Evolutionary conservation across 2,888 invertebrate species (phyloP).

Genomic region (Ectropis crepuscularia): DNA sequence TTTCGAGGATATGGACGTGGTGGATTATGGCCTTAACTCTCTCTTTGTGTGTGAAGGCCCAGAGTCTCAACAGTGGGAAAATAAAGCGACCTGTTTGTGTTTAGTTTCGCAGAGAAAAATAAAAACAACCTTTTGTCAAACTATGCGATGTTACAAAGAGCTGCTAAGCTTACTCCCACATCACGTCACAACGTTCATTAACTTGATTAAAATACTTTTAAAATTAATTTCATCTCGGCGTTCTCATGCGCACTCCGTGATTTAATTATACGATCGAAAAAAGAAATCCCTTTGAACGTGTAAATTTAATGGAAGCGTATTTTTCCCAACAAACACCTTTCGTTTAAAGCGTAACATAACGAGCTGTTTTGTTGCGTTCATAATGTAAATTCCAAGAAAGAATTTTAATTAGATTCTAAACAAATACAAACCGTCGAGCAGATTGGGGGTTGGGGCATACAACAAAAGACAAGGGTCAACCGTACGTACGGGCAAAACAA

Average conservation of each 20-base stretch:
- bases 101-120: not conserved
- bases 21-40: no score
- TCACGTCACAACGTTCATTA: not conserved
- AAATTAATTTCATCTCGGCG: slow-evolving; percentile 3
- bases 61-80: no score
- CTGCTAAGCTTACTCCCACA: not conserved
- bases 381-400: slow-evolving; percentile 59
- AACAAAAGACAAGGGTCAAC: slow-evolving; percentile 69
- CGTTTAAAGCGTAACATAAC: slow-evolving; percentile 44
- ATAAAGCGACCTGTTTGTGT: not conserved
- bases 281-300: slow-evolving; percentile 19
- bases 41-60: no score
- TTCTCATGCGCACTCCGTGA: not conserved
- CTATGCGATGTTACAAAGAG: not conserved
- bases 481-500: slow-evolving; percentile 43
- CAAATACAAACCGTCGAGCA: slow-evolving; percentile 60
- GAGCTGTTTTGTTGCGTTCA: slow-evolving; percentile 50
- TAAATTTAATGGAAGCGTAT: slow-evolving; percentile 42
- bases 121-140: not conserved
- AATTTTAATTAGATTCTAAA: slow-evolving; percentile 67
- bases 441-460: slow-evolving; percentile 66
- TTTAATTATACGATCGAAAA: slow-evolving; percentile 24
- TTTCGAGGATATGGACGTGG: no score
- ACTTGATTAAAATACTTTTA: slow-evolving; percentile 11
- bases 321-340: slow-evolving; percentile 45